phyloP scores from a whole-genome alignment of 2,888 invertebrate species.

The Drosophila kuntzei region DNA sequence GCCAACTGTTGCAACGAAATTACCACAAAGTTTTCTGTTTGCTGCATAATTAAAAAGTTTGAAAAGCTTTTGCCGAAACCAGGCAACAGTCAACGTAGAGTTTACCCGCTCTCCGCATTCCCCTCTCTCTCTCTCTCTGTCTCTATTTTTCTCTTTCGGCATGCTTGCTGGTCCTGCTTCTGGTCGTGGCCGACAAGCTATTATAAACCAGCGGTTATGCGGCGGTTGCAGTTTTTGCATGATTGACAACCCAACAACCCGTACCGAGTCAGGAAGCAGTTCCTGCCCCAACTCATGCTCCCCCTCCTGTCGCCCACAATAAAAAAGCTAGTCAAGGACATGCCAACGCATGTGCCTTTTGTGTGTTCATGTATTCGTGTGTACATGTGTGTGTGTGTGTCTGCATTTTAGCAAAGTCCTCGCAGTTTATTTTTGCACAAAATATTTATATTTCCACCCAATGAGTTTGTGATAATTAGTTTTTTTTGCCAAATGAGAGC shows the following conservation, averaged over 20 bases:
- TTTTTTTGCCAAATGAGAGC: conserved; percentile 38
- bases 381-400: conserved; percentile 19
- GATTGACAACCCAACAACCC: conserved; percentile 75
- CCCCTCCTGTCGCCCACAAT: conserved; percentile 30
- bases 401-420: conserved; percentile 26
- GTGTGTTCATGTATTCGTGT: conserved; percentile 19
- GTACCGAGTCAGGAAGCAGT: conserved; percentile 51
- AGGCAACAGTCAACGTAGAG: conserved; percentile 62
- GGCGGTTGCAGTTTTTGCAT: conserved; percentile 79
- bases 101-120: conserved; percentile 1
- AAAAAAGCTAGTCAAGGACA: conserved; percentile 69
- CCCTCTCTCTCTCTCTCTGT: not conserved
- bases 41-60: conserved; percentile 81
- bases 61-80: conserved; percentile 80
- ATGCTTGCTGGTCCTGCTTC: conserved; percentile 8
- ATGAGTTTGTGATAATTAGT: conserved; percentile 62
- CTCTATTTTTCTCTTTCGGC: conserved; percentile 5
- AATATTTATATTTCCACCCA: conserved; percentile 50
- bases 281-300: conserved; percentile 1
- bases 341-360: conserved; percentile 53
- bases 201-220: conserved; percentile 75
- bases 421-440: conserved; percentile 27
- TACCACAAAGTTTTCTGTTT: conserved; percentile 81
- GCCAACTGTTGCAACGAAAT: conserved; percentile 80
- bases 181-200: conserved; percentile 56